Conservation (phyloP, 2,113 vertebrate species). For the Talpa occidentalis region DNA sequence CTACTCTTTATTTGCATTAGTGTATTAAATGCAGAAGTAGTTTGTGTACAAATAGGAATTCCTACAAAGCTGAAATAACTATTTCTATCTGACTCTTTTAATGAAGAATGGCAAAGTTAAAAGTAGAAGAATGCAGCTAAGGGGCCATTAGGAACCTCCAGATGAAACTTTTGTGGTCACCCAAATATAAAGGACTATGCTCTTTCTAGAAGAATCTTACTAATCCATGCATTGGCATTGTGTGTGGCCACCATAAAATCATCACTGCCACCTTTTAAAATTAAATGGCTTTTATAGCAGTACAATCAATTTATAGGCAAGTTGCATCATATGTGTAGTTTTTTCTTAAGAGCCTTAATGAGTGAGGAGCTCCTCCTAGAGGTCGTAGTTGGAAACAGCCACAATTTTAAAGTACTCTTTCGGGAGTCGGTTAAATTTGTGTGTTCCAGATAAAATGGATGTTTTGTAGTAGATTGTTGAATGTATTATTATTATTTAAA, state of each 20-base stretch:
- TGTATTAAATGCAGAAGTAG: not conserved
- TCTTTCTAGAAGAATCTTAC: constrained; percentile 41
- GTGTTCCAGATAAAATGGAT: not conserved
- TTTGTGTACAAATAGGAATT: not conserved
- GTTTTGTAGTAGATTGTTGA: constrained; percentile 16
- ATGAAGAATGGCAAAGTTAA: not conserved
- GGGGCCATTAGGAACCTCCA: not conserved
- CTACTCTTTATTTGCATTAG: not conserved
- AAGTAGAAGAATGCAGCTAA: not conserved
- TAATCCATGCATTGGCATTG: not conserved
- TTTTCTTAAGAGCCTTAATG: constrained; percentile 36
- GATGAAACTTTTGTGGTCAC: not conserved
- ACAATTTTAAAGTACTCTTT: not conserved
- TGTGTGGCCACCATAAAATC: constrained; percentile 46
- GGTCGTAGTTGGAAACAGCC: constrained; percentile 53
- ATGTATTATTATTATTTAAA: constrained; percentile 4
- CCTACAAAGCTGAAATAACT: not conserved
- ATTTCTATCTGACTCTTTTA: not conserved
- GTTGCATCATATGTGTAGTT: not conserved
- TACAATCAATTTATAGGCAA: constrained; percentile 21
- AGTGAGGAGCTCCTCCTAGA: constrained; percentile 78
- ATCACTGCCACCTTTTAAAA: constrained; percentile 49
- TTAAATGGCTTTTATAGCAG: constrained; percentile 39
- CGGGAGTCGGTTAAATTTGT: not conserved
- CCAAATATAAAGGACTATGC: not conserved